Evolutionary conservation across 2,888 invertebrate species (phyloP).

Genomic region (Julus scanicus): DNA sequence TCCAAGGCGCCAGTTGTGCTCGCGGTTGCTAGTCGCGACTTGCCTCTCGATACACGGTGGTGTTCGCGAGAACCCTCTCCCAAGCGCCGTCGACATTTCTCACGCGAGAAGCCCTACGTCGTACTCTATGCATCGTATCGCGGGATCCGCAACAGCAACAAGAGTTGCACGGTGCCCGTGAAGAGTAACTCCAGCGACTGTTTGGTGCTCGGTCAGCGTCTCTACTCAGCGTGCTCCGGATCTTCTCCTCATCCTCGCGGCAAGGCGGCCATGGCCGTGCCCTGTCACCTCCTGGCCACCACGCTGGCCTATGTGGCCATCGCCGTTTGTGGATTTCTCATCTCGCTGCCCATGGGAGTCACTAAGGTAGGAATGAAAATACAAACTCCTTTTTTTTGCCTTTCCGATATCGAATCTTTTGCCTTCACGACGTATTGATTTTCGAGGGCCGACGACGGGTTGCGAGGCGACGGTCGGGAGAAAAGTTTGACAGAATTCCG

Average conservation of each 20-base stretch:
- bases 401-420: too few species aligned
- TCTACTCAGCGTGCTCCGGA: background rate
- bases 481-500: too few species aligned
- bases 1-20: too few species aligned
- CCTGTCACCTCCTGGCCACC: slow-evolving; percentile 50
- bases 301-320: slow-evolving; percentile 55
- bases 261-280: slow-evolving; percentile 51
- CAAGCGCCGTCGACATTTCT: background rate
- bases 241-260: background rate
- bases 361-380: slow-evolving; percentile 46
- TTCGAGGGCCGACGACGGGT: too few species aligned
- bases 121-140: background rate
- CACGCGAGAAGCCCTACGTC: too few species aligned
- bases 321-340: slow-evolving; percentile 53
- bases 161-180: background rate
- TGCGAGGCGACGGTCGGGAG: too few species aligned
- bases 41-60: background rate
- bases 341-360: slow-evolving; percentile 54
- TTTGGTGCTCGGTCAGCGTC: background rate
- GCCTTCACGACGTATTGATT: too few species aligned
- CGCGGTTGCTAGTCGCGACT: background rate
- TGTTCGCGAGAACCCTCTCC: background rate
- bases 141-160: background rate
- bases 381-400: too few species aligned
- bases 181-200: background rate